Evolutionary conservation across 2,797 vertebrate genomes (phyloP), one percentile per base, ranked within the genome.

Genomic region (Micropoecilia bifurca): DNA sequence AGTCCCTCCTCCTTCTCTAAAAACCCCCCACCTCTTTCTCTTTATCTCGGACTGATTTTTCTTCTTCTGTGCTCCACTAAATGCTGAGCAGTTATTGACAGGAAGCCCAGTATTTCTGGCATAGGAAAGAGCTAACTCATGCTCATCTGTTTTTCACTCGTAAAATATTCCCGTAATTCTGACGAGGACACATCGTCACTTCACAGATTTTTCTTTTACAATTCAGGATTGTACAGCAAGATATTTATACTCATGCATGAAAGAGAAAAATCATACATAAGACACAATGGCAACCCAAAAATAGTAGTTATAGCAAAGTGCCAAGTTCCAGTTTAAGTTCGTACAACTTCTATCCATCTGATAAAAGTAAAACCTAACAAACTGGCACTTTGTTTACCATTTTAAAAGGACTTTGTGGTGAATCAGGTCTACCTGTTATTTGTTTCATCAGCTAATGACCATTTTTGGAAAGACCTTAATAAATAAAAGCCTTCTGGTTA

Each of bases 1-100:
- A 88, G 91, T 90, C 89, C 93, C 94, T 93, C 94, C 94, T 91
- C 91, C 92, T 91, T 87, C 73, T 71, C 72, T 69, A 79, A 80
- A 87, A 77, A 90, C 89, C 86, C 87, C 73, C 87, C 77, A 76
- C 82, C 91, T 85, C 86, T 73, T 82, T 28, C 87, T 79, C 75
- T 20, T 79, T 47, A 59, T 71, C 63, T 46, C 81, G 55, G 69
- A 53, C 79, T 81, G 36, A 41, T 75, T 83, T 80, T 28, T 22
- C 47, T 69, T 55, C 41, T 47, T 61, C 61, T 75, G 22, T 80
- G 46, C 78, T 75, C 85, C 9, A 22, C 90, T 89, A 89, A 93
- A 91, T 90, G 91, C 88, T 95, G 93, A 95, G 93, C 90, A 95
- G 93, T 91, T 82, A 79, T 90, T 92, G 88, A 90, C 90, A 81